Evolutionary conservation across 2,888 invertebrate species (phyloP), one percentile per base, ranked within the genome.

Genomic region (Cataglyphis albicans): DNA sequence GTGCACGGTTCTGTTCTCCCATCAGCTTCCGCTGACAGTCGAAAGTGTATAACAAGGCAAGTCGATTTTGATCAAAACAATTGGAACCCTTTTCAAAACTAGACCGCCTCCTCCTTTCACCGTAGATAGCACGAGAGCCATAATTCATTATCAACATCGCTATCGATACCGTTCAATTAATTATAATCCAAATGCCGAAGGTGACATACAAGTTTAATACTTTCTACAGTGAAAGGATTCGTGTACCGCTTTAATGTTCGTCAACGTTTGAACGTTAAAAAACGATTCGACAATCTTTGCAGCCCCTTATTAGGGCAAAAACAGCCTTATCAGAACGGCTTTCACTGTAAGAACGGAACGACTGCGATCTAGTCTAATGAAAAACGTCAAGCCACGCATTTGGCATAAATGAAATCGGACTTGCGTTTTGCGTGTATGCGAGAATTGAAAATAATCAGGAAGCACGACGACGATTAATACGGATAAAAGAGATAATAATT

Each of bases 21-120:
- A 12, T 18, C 48, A 52, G n/a, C n/a, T n/a, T 48, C 18, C 7
- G 59, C 63, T 57, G n/a, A 72, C 7, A 12, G 64, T 21, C 41
- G 41, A 63, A 73, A 72, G 63, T 52, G 18, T 29, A 52, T 10
- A 15, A 7, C n/a, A 9, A 21, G 3, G 35, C 32, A 5, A 18
- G 18, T 57, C 25, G 38, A 65, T 76, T 38, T 65, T 38, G 83
- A 65, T 70, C 74, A 52, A 61, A 21, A 21, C 70, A 41, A 55
- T 52, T 41, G 73, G 6, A 48, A 74, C 73, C 72, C 35, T 78
- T 25, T n/a, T n/a, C 32, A 41, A 76, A 84, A 86, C 67, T 86
- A 61, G 84, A 87, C 59, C 84, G 81, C 29, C 55, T 68, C 76
- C 32, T 84, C 83, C 86, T 88, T 88, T 86, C 86, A 88, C 86